Evolutionary conservation across 2,888 invertebrate species (phyloP).

Genomic region (Drosophila diplacantha): DNA sequence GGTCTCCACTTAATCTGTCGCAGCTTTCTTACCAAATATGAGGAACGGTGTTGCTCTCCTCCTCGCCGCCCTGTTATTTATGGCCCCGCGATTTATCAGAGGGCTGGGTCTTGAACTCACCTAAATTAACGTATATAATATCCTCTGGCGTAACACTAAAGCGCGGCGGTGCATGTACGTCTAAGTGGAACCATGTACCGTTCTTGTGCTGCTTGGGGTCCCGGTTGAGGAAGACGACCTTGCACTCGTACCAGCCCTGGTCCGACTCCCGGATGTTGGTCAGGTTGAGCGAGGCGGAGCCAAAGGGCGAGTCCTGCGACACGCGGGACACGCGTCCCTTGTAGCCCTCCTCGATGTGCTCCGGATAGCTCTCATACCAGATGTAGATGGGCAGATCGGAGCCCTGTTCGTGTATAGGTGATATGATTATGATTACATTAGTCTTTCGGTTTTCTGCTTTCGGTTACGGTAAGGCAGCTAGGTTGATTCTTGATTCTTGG

Average conservation of each 20-base stretch:
- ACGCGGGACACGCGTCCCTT: constrained; percentile 94
- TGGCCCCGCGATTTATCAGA: constrained; percentile 37
- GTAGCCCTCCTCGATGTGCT: constrained; percentile 96
- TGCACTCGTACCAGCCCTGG: constrained; percentile 98
- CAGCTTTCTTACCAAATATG: constrained; percentile 27
- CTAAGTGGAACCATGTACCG: constrained; percentile 98
- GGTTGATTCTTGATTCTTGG: constrained; percentile 14
- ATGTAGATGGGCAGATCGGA: constrained; percentile 98
- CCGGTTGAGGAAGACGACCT: constrained; percentile 96
- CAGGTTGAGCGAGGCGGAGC: constrained; percentile 95
- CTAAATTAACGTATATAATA: constrained; percentile 96
- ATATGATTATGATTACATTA: constrained; percentile 11
- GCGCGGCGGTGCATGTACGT: constrained; percentile 97
- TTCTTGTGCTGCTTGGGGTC: constrained; percentile 94
- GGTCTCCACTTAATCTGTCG: constrained; percentile 49
- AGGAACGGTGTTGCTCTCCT: neutral
- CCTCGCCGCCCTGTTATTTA: constrained; percentile 6
- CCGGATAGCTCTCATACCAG: constrained; percentile 98
- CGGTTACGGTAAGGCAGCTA: neutral
- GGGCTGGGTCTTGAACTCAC: constrained; percentile 75
- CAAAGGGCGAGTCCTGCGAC: constrained; percentile 91
- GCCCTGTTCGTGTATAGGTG: constrained; percentile 81
- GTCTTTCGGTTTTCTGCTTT: neutral
- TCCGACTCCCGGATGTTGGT: constrained; percentile 95
- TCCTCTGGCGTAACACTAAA: constrained; percentile 97